Conservation (phyloP, 2,797 vertebrate genomes). For the Odontamblyopus lacepedii region DNA sequence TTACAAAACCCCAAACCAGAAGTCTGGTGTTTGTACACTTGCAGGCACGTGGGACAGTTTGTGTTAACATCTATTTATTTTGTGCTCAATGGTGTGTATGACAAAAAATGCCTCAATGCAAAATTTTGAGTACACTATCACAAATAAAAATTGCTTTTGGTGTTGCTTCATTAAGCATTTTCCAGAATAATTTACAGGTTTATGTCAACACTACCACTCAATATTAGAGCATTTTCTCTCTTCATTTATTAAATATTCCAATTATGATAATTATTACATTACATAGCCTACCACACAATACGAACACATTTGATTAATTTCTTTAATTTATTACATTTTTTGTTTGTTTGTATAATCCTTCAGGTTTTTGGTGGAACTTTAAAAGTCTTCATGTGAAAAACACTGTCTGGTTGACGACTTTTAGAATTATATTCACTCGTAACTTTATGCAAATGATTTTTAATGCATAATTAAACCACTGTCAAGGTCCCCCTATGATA, state of each 20-base stretch:
- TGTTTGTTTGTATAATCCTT: not conserved
- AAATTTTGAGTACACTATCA: slow-evolving; percentile 26
- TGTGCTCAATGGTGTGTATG: slow-evolving; percentile 34
- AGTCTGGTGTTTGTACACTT: slow-evolving; percentile 34
- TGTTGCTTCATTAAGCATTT: slow-evolving; percentile 12
- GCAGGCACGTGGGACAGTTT: slow-evolving; percentile 44
- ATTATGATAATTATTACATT: not conserved
- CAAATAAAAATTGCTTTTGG: slow-evolving; percentile 26
- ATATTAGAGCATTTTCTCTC: not conserved
- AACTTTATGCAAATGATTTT: not conserved
- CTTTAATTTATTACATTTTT: not conserved
- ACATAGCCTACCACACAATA: not conserved
- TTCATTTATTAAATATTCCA: not conserved
- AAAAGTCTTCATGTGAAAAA: not conserved
- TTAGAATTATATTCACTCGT: not conserved
- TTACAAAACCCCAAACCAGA: slow-evolving; percentile 59
- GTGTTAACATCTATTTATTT: slow-evolving; percentile 51
- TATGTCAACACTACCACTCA: slow-evolving; percentile 11
- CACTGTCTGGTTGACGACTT: not conserved
- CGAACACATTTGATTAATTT: not conserved
- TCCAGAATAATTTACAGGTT: slow-evolving; percentile 13
- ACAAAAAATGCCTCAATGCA: slow-evolving; percentile 35
- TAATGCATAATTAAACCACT: not conserved
- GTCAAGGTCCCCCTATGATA: not conserved
- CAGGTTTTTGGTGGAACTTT: not conserved